phyloP scores from a whole-genome alignment of 2,888 invertebrate species.

The Chesias legatella region DNA sequence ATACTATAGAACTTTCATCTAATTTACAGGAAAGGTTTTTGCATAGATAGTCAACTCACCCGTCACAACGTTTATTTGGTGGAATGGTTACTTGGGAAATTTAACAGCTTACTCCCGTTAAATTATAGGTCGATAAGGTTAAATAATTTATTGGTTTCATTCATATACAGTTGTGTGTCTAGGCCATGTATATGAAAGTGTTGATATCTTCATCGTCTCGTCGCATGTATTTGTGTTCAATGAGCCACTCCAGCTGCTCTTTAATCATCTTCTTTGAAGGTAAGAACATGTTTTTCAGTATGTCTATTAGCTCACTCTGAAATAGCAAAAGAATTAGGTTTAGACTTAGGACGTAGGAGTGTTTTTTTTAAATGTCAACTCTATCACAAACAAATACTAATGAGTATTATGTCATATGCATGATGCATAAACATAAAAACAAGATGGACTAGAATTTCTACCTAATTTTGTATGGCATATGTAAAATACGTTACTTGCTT shows the following conservation, averaged over 20 bases:
- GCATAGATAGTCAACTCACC: no score
- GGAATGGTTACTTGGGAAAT: constrained; percentile 19
- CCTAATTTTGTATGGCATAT: no score
- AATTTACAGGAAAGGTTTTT: no score
- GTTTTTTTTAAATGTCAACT: no score
- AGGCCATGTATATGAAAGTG: constrained; percentile 98
- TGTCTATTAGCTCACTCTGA: constrained; percentile 96
- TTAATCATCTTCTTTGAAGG: constrained; percentile 99
- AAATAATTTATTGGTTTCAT: constrained; percentile 67
- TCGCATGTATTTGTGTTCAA: constrained; percentile 98
- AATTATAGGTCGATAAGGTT: constrained; percentile 34
- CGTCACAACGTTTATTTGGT: no score
- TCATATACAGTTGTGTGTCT: constrained; percentile 52
- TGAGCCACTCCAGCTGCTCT: constrained; percentile 99
- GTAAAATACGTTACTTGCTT: no score
- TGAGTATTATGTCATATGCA: no score
- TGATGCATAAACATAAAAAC: no score
- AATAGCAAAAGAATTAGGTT: constrained; percentile 40
- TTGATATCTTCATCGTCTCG: constrained; percentile 98
- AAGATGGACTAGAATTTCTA: no score
- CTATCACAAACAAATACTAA: no score
- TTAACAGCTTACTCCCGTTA: constrained; percentile 16
- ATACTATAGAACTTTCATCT: no score
- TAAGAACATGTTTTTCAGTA: constrained; percentile 99
- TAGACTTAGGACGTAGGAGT: no score